Percentiles rank a stretch among this genome's conserved stretches.
These are phyloP conservation scores for Atherinosoma microstoma DNA, from an alignment of 2,797 vertebrate genomes.

Conservation along the genomic window DNA sequence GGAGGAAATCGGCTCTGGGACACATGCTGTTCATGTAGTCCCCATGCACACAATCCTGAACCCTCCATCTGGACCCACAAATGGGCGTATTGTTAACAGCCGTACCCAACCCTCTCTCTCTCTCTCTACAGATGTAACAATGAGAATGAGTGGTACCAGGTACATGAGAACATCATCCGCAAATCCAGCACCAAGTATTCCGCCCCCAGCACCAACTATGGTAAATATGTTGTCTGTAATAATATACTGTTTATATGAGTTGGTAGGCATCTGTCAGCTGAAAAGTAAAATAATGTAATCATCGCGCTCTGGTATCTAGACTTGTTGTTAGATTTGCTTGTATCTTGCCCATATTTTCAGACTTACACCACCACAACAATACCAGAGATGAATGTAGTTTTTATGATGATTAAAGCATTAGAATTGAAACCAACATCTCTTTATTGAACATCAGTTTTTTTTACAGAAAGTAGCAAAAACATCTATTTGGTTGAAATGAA, in stretches of 20 bases:
- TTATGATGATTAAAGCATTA: not conserved
- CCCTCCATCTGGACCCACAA: conserved; percentile 74
- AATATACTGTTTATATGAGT: not conserved
- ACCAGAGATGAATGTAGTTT: not conserved
- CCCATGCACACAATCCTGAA: conserved; percentile 56
- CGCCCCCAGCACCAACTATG: conserved; percentile 97
- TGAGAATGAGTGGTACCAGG: conserved; percentile 98
- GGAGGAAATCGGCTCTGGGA: conserved; percentile 78
- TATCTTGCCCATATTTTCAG: not conserved
- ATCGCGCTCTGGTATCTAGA: not conserved
- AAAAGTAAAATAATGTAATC: not conserved
- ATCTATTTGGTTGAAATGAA: not conserved
- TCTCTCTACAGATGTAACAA: conserved; percentile 93
- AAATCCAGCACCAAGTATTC: conserved; percentile 99
- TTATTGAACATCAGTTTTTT: not conserved
- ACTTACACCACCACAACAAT: not conserved
- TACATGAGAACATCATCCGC: conserved; percentile 98
- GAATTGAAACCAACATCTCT: not conserved
- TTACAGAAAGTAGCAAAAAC: not conserved
- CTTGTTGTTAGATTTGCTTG: not conserved
- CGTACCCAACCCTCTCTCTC: conserved; percentile 45
- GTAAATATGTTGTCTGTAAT: conserved; percentile 78
- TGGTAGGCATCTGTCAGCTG: not conserved
- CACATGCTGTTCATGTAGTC: conserved; percentile 77
- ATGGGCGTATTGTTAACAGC: conserved; percentile 58